These are phyloP conservation scores for Seriola rivoliana DNA, from an alignment of 2,113 vertebrate genomes.

Conservation along the genomic window DNA sequence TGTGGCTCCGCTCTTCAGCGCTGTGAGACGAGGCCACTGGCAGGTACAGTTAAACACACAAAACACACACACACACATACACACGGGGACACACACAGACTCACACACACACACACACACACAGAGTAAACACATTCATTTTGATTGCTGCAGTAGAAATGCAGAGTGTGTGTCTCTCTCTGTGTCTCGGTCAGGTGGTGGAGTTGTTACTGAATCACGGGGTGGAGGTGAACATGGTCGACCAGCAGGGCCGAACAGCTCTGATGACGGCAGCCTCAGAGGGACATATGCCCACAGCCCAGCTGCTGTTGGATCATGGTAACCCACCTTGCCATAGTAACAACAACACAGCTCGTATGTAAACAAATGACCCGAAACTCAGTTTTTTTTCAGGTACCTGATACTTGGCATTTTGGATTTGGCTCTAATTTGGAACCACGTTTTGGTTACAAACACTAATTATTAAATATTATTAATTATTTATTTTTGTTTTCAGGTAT, in stretches of 20 bases:
- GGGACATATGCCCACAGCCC: slow-evolving; percentile 91
- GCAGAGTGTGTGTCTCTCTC: neutral
- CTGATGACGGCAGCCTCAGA: slow-evolving; percentile 97
- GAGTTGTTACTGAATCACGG: slow-evolving; percentile 92
- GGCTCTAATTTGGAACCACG: too few relatives aligned
- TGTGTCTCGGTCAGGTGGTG: slow-evolving; percentile 87
- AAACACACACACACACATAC: neutral
- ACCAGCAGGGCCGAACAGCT: slow-evolving; percentile 94
- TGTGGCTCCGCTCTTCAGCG: slow-evolving; percentile 92
- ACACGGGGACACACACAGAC: neutral
- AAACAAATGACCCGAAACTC: too few relatives aligned
- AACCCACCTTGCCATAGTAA: neutral
- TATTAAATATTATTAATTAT: too few relatives aligned
- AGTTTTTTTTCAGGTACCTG: too few relatives aligned
- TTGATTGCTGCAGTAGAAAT: neutral
- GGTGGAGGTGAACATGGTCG: slow-evolving; percentile 93
- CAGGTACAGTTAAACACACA: slow-evolving; percentile 83
- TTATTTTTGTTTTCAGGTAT: too few relatives aligned
- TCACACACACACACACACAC: neutral
- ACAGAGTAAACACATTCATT: neutral
- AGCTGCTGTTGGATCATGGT: slow-evolving; percentile 96
- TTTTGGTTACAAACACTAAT: too few relatives aligned
- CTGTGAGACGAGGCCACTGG: slow-evolving; percentile 94
- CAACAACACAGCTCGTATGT: neutral
- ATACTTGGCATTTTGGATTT: too few relatives aligned